Evolutionary conservation across 2,113 vertebrate genomes (phyloP), one percentile per base, ranked within the genome.

Genomic region (Oenanthe oenanthe): DNA sequence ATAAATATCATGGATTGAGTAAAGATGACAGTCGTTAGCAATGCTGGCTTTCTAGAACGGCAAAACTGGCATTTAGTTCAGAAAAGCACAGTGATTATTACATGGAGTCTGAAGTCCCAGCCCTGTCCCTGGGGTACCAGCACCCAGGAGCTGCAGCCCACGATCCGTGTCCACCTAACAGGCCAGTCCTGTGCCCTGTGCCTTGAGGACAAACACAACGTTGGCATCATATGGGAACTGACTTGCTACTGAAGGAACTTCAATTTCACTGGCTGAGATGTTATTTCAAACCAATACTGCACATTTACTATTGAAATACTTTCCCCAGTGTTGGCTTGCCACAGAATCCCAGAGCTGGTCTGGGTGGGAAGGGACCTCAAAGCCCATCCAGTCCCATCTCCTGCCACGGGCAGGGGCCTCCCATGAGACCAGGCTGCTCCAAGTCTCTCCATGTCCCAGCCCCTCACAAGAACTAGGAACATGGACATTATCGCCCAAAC

Each of bases 101-200:
- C 42, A 36, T 2, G 8, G 17, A 42, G 19, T n/a, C 73, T 26
- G 0, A 34, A 74, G 47, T 6, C 29, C 17, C 48, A 36, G 2
- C 15, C 17, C 12, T 5, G 3, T 10, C n/a, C 4, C 40, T 25
- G 6, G 51, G 48, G 28, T 73, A 9, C 38, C 43, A 56, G 6
- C 7, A 5, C 21, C 36, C 56, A 25, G 47, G 73, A 66, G 63
- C 38, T 36, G 34, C 48, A 54, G 67, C 45, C 68, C 3, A 1
- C 1, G 21, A 22, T 7, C 36, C 6, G 1, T 2, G 19, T 1
- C 20, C 16, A 3, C 17, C 11, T 32, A 13, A 9, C 1, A 3
- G 50, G 60, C 48, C 43, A 29, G 21, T 16, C 47, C 73, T 22
- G 32, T 6, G 42, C 60, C 60, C 29, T 5, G 5, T 17, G 42